Base-by-base conservation (phyloP, 1,140 invertebrate genomes). In the Hyles vespertilio region DNA sequence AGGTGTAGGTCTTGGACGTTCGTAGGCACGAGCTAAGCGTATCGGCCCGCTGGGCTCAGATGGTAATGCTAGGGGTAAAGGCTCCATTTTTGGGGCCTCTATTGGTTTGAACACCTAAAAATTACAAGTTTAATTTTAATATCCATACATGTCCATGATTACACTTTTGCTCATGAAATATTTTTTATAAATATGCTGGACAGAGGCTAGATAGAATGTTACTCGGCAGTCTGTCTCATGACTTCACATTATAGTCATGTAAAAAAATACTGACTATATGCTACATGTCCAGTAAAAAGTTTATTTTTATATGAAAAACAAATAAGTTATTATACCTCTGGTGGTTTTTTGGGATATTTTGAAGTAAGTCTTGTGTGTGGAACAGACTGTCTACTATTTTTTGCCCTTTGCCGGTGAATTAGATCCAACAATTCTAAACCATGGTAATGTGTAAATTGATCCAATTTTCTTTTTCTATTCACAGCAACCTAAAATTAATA, bases 391-490 rank as follows among this genome's bases (percentile, higher is more conserved):
- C 83, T 69, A 54, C 81, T 86, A 51, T 87, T 88, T 58, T 86
- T 88, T 52, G 82, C 86, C 58, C 88, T 73, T 58, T 89, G 88
- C 46, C 86, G 76, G 63, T 87, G 87, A 61, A 90, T 89, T 62
- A 89, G 67, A 61, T 90, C 89, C 58, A 90, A 64, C 52, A 97
- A 90, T 70, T 94, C 93, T 65, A 96, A 81, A 53, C 94, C 94
- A 56, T 93, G 93, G 40, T 94, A 92, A 74, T 95, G 93, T n/a
- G 95, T 93, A 59, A 94, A 92, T 76, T 96, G 94, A 72, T 96
- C 95, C 71, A 97, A 91, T 92, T 96, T 96, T 81, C 95, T 92
- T 87, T 97, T 97, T 10, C 96, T 92, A 90, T 97, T 97, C 49
- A 95, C 92, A 9, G 94, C 92, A 48, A 94, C 93, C 91, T 92